Conservation (phyloP, 1,140 invertebrate genomes). For the Scaptomyza montana region DNA sequence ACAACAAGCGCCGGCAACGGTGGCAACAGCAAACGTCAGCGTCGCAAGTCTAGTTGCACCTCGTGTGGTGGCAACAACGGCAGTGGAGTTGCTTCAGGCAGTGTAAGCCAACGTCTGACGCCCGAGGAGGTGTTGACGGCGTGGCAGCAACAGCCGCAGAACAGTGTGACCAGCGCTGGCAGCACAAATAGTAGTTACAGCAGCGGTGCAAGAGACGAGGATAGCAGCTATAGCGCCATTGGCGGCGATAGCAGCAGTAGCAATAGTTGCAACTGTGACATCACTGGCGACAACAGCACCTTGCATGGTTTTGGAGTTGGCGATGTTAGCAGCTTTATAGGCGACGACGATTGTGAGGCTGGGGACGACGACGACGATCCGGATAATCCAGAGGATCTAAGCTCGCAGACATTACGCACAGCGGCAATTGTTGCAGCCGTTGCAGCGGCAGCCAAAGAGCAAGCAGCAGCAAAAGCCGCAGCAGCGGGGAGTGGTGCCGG, state of each 20-base stretch:
- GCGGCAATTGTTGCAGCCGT: conserved; percentile 71
- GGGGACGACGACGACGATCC: conserved; percentile 42
- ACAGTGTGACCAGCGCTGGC: conserved; percentile 69
- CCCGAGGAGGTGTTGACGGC: conserved; percentile 54
- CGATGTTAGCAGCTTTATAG: conserved; percentile 73
- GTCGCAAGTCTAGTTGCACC: conserved; percentile 67
- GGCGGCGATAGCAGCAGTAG: conserved; percentile 78
- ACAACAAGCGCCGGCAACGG: conserved; percentile 23
- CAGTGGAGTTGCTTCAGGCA: conserved; percentile 13
- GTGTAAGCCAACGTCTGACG: conserved; percentile 48
- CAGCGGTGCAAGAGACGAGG: conserved; percentile 65
- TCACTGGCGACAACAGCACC: conserved; percentile 78
- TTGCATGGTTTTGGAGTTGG: conserved; percentile 75
- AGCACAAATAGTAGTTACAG: conserved; percentile 73
- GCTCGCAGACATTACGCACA: conserved; percentile 69
- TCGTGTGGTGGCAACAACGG: conserved; percentile 50
- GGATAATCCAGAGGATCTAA: conserved; percentile 55
- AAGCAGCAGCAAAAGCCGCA: conserved; percentile 21
- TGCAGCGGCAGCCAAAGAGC: conserved; percentile 66
- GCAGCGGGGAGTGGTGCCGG: conserved; percentile 23
- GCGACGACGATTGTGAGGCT: conserved; percentile 59
- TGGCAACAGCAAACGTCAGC: conserved; percentile 44
- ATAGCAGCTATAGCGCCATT: conserved; percentile 68
- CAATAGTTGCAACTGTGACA: conserved; percentile 79
- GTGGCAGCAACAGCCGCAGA: conserved; percentile 71